These are phyloP conservation scores for Mormyrus proboscirostris DNA, from an alignment of 2,797 vertebrate genomes.

Conservation along the genomic window DNA sequence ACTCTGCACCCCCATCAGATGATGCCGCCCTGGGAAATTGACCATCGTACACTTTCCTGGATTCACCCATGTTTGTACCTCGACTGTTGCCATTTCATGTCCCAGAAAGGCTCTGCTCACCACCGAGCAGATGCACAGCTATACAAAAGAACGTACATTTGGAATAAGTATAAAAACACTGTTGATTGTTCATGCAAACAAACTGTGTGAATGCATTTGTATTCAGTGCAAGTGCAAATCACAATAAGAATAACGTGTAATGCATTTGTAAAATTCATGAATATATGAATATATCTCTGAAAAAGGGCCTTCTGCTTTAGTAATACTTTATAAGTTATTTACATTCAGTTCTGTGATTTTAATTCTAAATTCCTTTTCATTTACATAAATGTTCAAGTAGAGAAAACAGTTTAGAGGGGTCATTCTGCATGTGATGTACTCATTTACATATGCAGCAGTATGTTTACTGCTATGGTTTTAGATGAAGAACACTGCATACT, in stretches of 20 bases:
- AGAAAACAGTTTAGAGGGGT: background rate
- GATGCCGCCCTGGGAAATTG: background rate
- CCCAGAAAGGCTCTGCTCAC: background rate
- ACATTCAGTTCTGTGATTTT: background rate
- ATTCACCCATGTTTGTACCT: background rate
- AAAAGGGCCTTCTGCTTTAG: background rate
- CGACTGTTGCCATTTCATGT: background rate
- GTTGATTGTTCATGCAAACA: background rate
- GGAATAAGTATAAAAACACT: background rate
- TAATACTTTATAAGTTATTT: constrained; percentile 1
- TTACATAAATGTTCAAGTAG: background rate
- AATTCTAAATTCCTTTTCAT: background rate
- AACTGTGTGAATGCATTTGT: background rate
- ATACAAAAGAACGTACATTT: background rate
- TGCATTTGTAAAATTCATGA: background rate
- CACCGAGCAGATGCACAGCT: background rate
- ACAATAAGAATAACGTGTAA: background rate
- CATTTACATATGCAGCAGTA: constrained; percentile 5
- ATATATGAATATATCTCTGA: background rate
- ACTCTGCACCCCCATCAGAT: background rate
- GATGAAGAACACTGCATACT: background rate
- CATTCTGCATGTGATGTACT: background rate
- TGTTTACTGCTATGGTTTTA: background rate
- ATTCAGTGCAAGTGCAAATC: background rate
- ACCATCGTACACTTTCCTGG: background rate